Evolutionary conservation across 2,797 vertebrate genomes (phyloP).

Genomic region (Anas bahamensis): DNA sequence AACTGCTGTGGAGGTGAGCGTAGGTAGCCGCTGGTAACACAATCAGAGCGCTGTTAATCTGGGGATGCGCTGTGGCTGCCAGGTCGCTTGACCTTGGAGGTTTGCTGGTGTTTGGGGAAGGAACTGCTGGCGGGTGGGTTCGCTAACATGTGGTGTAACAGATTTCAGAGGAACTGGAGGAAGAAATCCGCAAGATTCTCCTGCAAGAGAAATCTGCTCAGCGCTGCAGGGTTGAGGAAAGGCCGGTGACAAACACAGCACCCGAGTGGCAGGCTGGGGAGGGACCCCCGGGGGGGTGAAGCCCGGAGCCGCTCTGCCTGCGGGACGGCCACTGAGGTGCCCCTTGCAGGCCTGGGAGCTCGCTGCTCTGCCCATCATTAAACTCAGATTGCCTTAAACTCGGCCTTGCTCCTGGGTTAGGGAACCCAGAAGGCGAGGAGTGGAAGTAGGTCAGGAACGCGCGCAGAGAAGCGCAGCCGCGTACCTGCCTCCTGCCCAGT

Average conservation of each 20-base stretch:
- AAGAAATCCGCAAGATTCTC: neutral
- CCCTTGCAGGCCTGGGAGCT: neutral
- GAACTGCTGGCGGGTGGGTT: neutral
- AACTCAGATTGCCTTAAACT: too few species aligned
- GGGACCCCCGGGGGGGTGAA: fast-evolving
- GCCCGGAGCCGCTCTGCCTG: fast-evolving
- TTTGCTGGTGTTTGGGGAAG: neutral
- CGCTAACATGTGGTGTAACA: neutral
- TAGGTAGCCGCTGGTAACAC: neutral
- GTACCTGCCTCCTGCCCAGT: neutral
- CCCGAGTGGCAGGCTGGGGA: neutral
- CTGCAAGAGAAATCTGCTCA: conserved; percentile 22
- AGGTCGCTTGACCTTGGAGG: conserved; percentile 20
- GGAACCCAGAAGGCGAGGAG: neutral
- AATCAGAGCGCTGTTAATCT: conserved; percentile 36
- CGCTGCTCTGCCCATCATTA: neutral
- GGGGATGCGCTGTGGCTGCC: neutral
- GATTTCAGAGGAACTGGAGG: fast-evolving
- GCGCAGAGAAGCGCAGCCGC: neutral
- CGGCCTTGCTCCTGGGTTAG: neutral
- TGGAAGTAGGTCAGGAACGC: conserved; percentile 44
- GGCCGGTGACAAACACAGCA: neutral
- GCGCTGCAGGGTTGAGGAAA: neutral
- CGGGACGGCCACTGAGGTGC: neutral
- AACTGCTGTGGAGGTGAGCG: neutral